These are phyloP conservation scores for Platycheirus rosarum DNA, from an alignment of 2,888 invertebrate genomes.

Conservation along the genomic window DNA sequence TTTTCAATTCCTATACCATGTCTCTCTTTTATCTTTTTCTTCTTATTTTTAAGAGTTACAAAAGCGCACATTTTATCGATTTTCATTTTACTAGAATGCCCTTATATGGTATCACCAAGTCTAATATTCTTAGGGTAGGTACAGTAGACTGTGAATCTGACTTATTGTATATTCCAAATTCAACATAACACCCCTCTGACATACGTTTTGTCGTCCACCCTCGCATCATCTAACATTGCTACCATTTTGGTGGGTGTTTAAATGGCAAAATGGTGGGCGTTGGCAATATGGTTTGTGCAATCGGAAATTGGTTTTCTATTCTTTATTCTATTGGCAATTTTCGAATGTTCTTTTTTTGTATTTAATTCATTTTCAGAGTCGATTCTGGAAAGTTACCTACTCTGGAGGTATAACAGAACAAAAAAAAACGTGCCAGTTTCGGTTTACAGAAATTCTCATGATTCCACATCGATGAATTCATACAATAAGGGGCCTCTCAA, in stretches of 20 bases:
- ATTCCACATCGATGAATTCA: constrained; percentile 47
- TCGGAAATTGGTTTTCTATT: constrained; percentile 39
- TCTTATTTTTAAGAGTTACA: constrained; percentile 36
- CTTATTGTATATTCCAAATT: constrained; percentile 17
- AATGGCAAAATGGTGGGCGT: constrained; percentile 55
- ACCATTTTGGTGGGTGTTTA: neutral
- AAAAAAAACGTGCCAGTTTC: constrained; percentile 41
- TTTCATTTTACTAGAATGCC: constrained; percentile 62
- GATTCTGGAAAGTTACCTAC: neutral
- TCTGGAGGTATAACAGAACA: neutral
- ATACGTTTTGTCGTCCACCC: neutral
- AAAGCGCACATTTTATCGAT: constrained; percentile 63
- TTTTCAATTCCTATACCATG: neutral
- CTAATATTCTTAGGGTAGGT: constrained; percentile 64
- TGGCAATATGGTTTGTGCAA: constrained; percentile 47
- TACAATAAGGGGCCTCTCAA: constrained; percentile 52
- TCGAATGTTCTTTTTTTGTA: neutral
- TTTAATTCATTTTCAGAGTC: neutral
- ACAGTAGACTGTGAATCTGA: constrained; percentile 21
- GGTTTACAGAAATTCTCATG: constrained; percentile 52
- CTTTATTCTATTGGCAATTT: constrained; percentile 24
- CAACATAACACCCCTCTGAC: neutral
- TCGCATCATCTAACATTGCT: neutral
- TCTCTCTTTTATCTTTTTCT: neutral
- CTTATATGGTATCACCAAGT: constrained; percentile 70